Conservation (phyloP, 2,113 vertebrate genomes). For the Mormoops blainvillei region DNA sequence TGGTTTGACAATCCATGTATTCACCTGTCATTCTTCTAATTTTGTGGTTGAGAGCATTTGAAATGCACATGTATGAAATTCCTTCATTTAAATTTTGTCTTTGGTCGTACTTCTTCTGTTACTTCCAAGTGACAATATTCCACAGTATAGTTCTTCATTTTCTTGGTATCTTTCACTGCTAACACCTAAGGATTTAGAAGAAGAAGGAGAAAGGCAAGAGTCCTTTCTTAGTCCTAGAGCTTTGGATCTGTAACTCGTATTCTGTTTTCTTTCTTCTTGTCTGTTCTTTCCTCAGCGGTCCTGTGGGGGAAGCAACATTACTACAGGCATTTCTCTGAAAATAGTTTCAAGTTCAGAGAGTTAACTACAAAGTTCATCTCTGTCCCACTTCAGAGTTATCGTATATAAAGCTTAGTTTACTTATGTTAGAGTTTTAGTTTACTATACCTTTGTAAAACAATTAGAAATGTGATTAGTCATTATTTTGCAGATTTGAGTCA, state of each 20-base stretch:
- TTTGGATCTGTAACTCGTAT: neutral
- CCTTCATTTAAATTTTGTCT: slow-evolving; percentile 27
- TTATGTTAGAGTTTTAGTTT: neutral
- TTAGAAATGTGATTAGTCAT: neutral
- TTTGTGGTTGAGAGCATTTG: slow-evolving; percentile 31
- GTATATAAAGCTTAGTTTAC: neutral
- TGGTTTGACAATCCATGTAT: slow-evolving; percentile 23
- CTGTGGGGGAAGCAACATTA: neutral
- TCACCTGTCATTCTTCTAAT: slow-evolving; percentile 45
- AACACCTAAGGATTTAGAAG: neutral
- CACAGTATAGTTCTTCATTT: neutral
- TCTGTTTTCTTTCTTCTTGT: neutral
- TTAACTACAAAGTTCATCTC: neutral
- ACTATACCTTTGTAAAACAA: neutral
- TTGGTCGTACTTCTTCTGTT: neutral
- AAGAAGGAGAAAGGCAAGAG: neutral
- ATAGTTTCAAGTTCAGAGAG: neutral
- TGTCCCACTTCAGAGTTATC: neutral
- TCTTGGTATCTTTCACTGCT: neutral
- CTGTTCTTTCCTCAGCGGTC: neutral
- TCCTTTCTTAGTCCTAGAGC: neutral
- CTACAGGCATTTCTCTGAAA: neutral
- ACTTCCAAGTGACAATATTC: neutral
- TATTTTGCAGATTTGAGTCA: neutral
- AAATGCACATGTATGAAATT: neutral